Base-by-base conservation (phyloP, 1,140 invertebrate species). In the Trypoxylus dichotomus region DNA sequence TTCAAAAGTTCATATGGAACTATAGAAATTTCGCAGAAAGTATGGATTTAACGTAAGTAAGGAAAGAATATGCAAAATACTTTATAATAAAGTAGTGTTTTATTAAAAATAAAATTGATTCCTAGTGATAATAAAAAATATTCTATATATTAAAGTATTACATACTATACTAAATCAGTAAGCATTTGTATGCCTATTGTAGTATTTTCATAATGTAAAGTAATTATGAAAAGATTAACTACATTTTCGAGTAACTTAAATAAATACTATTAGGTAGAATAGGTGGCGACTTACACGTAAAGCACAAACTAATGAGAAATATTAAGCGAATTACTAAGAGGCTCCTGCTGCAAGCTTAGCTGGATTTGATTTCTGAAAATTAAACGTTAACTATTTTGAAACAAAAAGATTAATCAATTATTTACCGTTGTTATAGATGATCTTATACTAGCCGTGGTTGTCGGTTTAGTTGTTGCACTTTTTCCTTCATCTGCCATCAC, bases 401-500 rank as follows among this genome's bases (percentile, higher is more conserved):
- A n/a, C 7, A 54, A 54, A 6, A 24, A 15, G 1, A 68, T 1
- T 27, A n/a, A 6, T 5, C 24, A 0, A 24, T 68, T 68, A 11
- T 13, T 68, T 68, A 27, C 60, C 8, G 24, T 24, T 13, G 11
- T 1, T 54, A n/a, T 54, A 1, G 47, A 1, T 19, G 47, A 54
- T 54, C 19, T 54, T 54, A 15, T n/a, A 15, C 13, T 19, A 1
- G 11, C 19, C 19, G 47, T 54, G 7, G 47, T 54, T 19, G 47
- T 54, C 7, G 47, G 2, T 68, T 25, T 68, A 11, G 60, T 68
- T 25, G 60, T 68, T 25, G 10, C 60, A 25, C 11, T 68, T 15
- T 68, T 68, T 25, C 11, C 60, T 68, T 68, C 60, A 25, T 68
- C 60, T 25, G 60, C 60, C 60, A 68, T 68, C 60, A 68, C 60